Evolutionary conservation across 2,888 invertebrate species (phyloP).

Genomic region (Phlogophora meticulosa): DNA sequence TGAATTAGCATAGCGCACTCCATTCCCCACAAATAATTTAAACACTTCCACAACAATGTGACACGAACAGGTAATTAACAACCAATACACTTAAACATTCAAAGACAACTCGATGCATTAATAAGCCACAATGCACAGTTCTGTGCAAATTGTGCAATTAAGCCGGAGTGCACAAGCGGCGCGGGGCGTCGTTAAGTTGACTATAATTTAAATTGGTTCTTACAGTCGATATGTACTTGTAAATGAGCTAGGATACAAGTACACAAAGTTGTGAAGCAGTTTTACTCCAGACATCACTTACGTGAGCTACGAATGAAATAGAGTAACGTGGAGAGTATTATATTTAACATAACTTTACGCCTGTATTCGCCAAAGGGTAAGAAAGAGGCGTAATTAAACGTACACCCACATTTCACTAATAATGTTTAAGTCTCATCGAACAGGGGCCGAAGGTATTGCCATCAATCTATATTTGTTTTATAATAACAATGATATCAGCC

Average conservation of each 20-base stretch:
- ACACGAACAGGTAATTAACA: slow-evolving; percentile 55
- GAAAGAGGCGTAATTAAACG: too few species aligned
- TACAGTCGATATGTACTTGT: slow-evolving; percentile 67
- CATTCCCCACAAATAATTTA: slow-evolving; percentile 28
- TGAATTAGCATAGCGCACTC: slow-evolving; percentile 16
- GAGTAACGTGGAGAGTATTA: background rate
- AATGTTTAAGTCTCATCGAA: too few species aligned
- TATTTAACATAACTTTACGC: background rate
- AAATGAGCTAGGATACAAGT: slow-evolving; percentile 63
- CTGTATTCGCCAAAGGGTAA: too few species aligned
- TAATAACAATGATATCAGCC: too few species aligned
- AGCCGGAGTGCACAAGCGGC: slow-evolving; percentile 59
- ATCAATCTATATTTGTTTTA: too few species aligned
- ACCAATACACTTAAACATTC: slow-evolving; percentile 58
- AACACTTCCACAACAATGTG: slow-evolving; percentile 32
- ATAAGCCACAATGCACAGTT: slow-evolving; percentile 62
- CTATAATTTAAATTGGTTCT: slow-evolving; percentile 75
- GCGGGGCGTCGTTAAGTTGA: slow-evolving; percentile 69
- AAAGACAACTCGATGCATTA: slow-evolving; percentile 63
- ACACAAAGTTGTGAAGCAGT: slow-evolving; percentile 64
- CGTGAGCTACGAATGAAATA: slow-evolving; percentile 39
- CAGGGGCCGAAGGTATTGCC: too few species aligned
- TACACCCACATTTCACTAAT: too few species aligned
- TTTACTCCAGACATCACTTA: slow-evolving; percentile 58
- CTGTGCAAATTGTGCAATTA: slow-evolving; percentile 68